Percentiles rank a stretch among this genome's conserved stretches.
Conservation (phyloP, 2,113 vertebrate genomes). For the Ctenodactylus gundi region DNA sequence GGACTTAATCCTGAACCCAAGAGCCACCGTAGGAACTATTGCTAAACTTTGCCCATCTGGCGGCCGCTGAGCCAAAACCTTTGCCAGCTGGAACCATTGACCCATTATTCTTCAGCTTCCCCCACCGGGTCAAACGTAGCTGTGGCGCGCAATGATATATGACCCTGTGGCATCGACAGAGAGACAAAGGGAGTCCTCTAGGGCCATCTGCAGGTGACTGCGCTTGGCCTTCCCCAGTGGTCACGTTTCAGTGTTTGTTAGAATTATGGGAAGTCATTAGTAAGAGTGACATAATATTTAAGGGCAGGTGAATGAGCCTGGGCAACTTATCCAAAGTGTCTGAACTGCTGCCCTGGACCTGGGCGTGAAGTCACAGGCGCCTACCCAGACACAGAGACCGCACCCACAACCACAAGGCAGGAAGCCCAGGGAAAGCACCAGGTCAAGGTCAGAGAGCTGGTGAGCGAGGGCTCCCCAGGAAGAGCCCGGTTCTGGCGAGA, state of each 20-base stretch:
- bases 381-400: neutral
- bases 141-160: rapidly evolving
- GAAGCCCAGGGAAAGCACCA: neutral
- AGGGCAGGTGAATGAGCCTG: neutral
- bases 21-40: neutral
- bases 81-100: slow-evolving; percentile 31
- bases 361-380: neutral
- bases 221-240: neutral
- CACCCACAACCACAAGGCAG: rapidly evolving
- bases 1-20: neutral
- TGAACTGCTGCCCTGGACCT: neutral
- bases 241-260: neutral
- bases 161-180: neutral
- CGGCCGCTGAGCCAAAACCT: neutral
- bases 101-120: neutral
- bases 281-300: neutral
- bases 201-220: rapidly evolving
- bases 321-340: neutral
- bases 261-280: neutral
- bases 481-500: neutral
- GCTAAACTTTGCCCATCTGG: slow-evolving; percentile 7
- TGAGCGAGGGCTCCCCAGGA: rapidly evolving
- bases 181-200: rapidly evolving
- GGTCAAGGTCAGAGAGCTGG: neutral
- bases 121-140: neutral